Evolutionary conservation across 2,888 invertebrate species (phyloP).

Genomic region (Sphaerophoria taeniata): DNA sequence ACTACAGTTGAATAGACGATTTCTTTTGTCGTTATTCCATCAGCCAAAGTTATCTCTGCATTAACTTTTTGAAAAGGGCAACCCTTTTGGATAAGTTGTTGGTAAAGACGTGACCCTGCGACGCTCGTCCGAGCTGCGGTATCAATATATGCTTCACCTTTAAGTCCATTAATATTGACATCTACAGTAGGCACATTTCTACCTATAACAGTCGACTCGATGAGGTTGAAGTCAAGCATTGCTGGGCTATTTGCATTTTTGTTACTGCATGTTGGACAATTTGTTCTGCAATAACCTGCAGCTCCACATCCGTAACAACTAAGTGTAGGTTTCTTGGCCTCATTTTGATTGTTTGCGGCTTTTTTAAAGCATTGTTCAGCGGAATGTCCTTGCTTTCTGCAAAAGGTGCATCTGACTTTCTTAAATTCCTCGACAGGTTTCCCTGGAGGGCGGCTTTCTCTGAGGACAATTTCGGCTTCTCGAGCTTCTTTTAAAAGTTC

Average conservation of each 20-base stretch:
- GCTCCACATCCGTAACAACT: no score
- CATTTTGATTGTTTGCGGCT: no score
- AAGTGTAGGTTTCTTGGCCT: no score
- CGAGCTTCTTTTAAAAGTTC: neutral
- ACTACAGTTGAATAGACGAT: slow-evolving; percentile 4
- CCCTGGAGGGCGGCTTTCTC: neutral
- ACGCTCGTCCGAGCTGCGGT: neutral
- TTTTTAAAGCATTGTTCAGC: slow-evolving; percentile 1
- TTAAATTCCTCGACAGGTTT: slow-evolving; percentile 11
- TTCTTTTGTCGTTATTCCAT: slow-evolving; percentile 6
- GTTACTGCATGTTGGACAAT: slow-evolving; percentile 35
- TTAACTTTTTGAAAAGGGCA: slow-evolving; percentile 1
- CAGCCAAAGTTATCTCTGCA: slow-evolving; percentile 2
- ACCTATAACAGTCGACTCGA: slow-evolving; percentile 12
- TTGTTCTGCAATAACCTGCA: slow-evolving; percentile 8
- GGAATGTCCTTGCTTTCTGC: slow-evolving; percentile 2
- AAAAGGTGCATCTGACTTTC: slow-evolving; percentile 4
- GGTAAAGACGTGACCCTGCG: slow-evolving; percentile 1
- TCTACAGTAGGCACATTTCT: slow-evolving; percentile 28
- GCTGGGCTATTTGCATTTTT: slow-evolving; percentile 35
- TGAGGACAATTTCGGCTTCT: slow-evolving; percentile 6
- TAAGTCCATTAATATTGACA: slow-evolving; percentile 28
- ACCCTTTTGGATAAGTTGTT: slow-evolving; percentile 5
- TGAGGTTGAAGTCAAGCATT: slow-evolving; percentile 30
- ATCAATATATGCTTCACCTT: slow-evolving; percentile 14